Evolutionary conservation across 2,888 invertebrate species (phyloP), one percentile per base, ranked within the genome.

Genomic region (Peribatodes rhomboidaria): DNA sequence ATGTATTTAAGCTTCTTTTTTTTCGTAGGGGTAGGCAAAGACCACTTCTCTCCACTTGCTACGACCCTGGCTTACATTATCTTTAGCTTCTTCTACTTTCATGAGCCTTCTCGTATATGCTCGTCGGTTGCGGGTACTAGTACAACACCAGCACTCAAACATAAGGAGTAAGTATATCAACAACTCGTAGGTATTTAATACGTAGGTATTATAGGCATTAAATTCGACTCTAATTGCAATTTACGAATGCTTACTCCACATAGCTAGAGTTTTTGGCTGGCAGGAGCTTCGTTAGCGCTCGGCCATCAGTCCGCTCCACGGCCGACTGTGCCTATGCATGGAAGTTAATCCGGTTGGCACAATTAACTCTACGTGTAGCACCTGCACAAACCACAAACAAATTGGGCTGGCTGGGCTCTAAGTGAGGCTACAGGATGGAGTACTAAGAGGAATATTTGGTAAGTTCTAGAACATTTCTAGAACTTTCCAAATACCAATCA

Each of bases 281-380:
- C 27, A 22, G 46, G 31, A 41, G 47, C 9, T 64, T 64, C 54
- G 47, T 64, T 64, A 64, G 59, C 37, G 35, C 54, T 27, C 39
- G 47, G 41, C 41, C 42, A 37, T 59, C 58, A 49, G 59, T 58
- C n/a, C 39, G 46, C 42, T 27, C 14, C 33, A 33, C 56, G 42
- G 31, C 31, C 42, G 16, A 1, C 10, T 18, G 20, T 6, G 7
- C 20, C 13, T 20, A 42, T 27, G 50, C 49, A 31, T 56, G 47
- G 66, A 69, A 70, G 70, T 72, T 70, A 72, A 72, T 69, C 58
- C 68, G 63, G 70, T 65, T 68, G 47, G 68, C 61, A 50, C 65
- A 70, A 70, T 70, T 72, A 69, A 61, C 31, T 54, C 44, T 42
- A 64, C 63, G 54, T 67, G 58, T 37, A 14, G 59, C 72, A 69